phyloP scores from a whole-genome alignment of 1,140 invertebrate genomes.

The Microplitis demolitor region DNA sequence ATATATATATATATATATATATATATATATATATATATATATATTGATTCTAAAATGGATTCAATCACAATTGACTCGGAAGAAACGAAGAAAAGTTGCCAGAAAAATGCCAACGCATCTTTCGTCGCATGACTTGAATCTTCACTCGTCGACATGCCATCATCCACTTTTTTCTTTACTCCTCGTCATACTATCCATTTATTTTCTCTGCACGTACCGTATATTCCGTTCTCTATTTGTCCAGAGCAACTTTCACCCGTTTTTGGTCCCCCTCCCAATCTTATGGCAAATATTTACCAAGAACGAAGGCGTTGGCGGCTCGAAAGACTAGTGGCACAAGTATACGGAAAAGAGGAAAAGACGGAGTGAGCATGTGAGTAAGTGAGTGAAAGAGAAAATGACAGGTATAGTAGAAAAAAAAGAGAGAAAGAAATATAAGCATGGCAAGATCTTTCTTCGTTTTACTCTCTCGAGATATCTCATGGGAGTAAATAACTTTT shows the following conservation, averaged over 20 bases:
- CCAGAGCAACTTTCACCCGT: background rate
- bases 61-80: background rate
- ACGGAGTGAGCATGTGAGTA: background rate
- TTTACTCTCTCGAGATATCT: background rate
- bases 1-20: too few relatives aligned
- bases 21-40: too few relatives aligned
- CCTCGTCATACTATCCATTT: background rate
- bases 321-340: background rate
- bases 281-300: conserved; percentile 15
- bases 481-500: conserved; percentile 16
- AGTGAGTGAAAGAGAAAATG: conserved; percentile 11
- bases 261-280: background rate
- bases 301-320: background rate
- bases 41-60: background rate
- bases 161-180: background rate
- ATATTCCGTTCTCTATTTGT: conserved; percentile 9
- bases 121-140: background rate
- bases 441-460: background rate
- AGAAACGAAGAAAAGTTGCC: background rate
- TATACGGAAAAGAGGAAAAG: background rate
- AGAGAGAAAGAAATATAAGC: background rate
- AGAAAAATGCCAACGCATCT: background rate
- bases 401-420: background rate
- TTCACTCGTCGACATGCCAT: background rate
- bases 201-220: conserved; percentile 11